phyloP scores from a whole-genome alignment of 2,888 invertebrate genomes.

The Timandra comae region DNA sequence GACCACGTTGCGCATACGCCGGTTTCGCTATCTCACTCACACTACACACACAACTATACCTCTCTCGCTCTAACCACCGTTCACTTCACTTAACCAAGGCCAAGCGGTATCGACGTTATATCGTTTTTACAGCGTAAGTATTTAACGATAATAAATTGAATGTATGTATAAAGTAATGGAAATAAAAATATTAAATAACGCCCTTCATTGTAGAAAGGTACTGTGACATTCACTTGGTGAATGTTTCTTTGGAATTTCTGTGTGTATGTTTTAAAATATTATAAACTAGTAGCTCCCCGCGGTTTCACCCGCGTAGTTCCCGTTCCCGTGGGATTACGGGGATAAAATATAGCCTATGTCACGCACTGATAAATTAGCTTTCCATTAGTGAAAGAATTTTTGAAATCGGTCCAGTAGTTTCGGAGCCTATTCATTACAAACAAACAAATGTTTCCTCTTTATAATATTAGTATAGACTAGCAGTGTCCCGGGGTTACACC shows the following conservation, averaged over 20 bases:
- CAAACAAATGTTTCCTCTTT: no score
- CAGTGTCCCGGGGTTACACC: no score
- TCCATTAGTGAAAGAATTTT: no score
- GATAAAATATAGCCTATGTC: no score
- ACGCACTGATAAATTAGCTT: no score
- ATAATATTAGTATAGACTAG: no score
- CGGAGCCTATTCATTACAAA: no score
- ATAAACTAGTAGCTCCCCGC: no score
- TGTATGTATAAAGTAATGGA: slow-evolving; percentile 10
- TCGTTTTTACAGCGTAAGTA: slow-evolving; percentile 15
- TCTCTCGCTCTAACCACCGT: slow-evolving; percentile 28
- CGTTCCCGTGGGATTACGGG: no score
- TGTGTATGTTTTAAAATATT: no score
- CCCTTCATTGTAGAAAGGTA: slow-evolving; percentile 3
- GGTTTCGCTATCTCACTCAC: slow-evolving; percentile 30
- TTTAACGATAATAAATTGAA: slow-evolving; percentile 17
- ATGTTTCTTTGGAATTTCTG: neutral
- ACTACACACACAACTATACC: slow-evolving; percentile 2
- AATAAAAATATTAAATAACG: slow-evolving; percentile 14
- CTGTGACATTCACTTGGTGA: neutral
- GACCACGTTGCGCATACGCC: slow-evolving; percentile 48
- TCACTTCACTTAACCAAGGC: slow-evolving; percentile 17
- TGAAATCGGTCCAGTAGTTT: no score
- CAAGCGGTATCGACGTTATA: slow-evolving; percentile 13
- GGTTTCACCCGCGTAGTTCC: no score